These are phyloP conservation scores for Malurus alboscapulatus DNA, from an alignment of 2,113 vertebrate genomes.

Conservation along the genomic window DNA sequence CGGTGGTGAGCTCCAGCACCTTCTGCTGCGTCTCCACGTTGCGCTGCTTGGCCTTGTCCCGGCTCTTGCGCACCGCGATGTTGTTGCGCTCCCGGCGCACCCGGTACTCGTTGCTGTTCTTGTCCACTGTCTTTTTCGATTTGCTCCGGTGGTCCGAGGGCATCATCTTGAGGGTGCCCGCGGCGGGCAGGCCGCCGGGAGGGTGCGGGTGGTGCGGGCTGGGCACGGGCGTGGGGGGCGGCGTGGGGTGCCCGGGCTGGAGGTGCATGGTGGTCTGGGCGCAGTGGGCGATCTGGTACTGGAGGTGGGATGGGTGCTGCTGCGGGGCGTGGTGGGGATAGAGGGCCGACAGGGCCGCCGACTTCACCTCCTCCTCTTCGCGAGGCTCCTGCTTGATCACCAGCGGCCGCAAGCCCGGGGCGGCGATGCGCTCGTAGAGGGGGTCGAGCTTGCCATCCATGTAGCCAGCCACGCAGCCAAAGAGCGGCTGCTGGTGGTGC, in stretches of 20 bases:
- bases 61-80: constrained; percentile 95
- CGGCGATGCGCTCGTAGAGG: constrained; percentile 83
- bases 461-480: constrained; percentile 83
- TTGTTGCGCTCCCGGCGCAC: constrained; percentile 96
- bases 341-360: constrained; percentile 76
- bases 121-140: constrained; percentile 90
- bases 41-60: constrained; percentile 96
- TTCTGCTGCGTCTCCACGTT: constrained; percentile 97
- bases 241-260: constrained; percentile 93
- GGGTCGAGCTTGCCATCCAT: constrained; percentile 88
- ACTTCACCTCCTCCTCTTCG: constrained; percentile 86
- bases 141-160: constrained; percentile 76
- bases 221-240: constrained; percentile 94
- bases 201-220: constrained; percentile 81
- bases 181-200: constrained; percentile 35
- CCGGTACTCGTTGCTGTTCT: constrained; percentile 93
- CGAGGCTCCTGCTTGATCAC: constrained; percentile 95
- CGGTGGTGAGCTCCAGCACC: constrained; percentile 88
- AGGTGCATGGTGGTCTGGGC: constrained; percentile 96
- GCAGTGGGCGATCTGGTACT: constrained; percentile 95
- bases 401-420: constrained; percentile 83
- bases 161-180: constrained; percentile 44
- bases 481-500: constrained; percentile 66
- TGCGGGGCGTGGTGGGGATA: constrained; percentile 78
- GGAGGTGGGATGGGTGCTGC: constrained; percentile 87